phyloP scores from a whole-genome alignment of 1,140 invertebrate species.

The Dreissena rostriformis region DNA sequence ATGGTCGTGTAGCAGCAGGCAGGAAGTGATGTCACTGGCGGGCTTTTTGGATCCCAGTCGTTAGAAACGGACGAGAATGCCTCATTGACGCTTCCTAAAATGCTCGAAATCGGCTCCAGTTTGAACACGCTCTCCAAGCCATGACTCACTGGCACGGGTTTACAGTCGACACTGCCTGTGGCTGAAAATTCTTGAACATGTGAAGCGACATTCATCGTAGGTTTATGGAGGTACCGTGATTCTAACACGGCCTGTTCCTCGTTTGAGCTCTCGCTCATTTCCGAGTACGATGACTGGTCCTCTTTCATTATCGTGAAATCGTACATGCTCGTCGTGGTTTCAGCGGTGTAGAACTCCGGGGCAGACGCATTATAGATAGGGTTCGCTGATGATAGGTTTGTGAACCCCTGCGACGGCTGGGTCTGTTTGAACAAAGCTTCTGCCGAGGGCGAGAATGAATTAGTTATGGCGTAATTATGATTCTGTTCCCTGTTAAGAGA shows the following conservation, averaged over 20 bases:
- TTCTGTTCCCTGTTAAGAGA: conserved; percentile 59
- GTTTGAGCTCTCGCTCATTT: conserved; percentile 82
- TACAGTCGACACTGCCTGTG: conserved; percentile 28
- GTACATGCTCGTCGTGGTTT: conserved; percentile 86
- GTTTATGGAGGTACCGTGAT: conserved; percentile 57
- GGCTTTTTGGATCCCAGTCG: conserved; percentile 14
- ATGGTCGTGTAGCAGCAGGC: conserved; percentile 73
- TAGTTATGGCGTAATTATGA: conserved; percentile 41
- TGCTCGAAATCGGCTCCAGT: conserved; percentile 77
- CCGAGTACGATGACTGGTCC: conserved; percentile 85
- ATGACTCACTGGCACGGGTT: conserved; percentile 3
- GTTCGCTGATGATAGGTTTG: conserved; percentile 64
- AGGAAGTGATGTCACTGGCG: conserved; percentile 14
- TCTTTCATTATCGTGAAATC: conserved; percentile 80
- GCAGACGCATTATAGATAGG: conserved; percentile 76
- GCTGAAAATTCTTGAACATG: conserved; percentile 4
- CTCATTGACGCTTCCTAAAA: conserved; percentile 74
- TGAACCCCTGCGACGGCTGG: conserved; percentile 28
- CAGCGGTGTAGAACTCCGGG: conserved; percentile 83
- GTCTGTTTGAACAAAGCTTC: conserved; percentile 39
- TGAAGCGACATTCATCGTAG: not conserved
- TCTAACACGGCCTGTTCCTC: conserved; percentile 61
- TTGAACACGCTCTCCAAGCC: conserved; percentile 66
- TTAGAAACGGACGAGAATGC: conserved; percentile 43
- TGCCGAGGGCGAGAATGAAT: conserved; percentile 25